A percentile compares a stretch with the other conserved stretches of the same genome.
Evolutionary conservation across 2,113 vertebrate genomes (phyloP).

Genomic region (Oxyura jamaicensis): DNA sequence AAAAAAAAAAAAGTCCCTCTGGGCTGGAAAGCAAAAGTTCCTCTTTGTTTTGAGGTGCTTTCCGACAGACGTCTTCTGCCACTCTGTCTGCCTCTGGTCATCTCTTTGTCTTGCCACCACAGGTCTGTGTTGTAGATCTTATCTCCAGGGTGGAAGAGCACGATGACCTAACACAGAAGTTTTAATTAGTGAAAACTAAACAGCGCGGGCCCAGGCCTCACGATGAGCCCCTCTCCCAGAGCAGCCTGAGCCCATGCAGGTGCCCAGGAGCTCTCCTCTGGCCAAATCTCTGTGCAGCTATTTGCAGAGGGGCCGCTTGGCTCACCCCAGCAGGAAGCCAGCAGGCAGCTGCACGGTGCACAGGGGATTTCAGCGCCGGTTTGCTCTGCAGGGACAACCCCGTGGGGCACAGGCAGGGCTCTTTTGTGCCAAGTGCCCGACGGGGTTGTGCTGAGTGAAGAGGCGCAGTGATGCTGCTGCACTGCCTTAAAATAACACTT

Average conservation of each 20-base stretch:
- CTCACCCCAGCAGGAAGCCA: background rate
- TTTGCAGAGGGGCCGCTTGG: background rate
- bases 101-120: background rate
- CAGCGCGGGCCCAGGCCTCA: background rate
- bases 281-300: background rate
- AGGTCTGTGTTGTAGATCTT: background rate
- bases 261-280: background rate
- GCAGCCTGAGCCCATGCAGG: rapidly evolving
- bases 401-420: background rate
- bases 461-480: background rate
- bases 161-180: rapidly evolving
- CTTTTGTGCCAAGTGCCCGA: too few species aligned
- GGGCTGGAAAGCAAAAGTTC: background rate
- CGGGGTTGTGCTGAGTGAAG: too few species aligned
- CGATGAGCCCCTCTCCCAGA: rapidly evolving
- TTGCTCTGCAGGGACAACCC: background rate
- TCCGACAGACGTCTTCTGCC: background rate
- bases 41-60: background rate
- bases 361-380: background rate
- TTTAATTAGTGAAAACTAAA: background rate
- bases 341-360: background rate
- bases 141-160: background rate
- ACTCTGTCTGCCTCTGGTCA: rapidly evolving
- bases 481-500: too few species aligned
- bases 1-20: background rate